These are phyloP conservation scores for Rhagonycha fulva DNA, from an alignment of 2,888 invertebrate genomes.

Conservation along the genomic window DNA sequence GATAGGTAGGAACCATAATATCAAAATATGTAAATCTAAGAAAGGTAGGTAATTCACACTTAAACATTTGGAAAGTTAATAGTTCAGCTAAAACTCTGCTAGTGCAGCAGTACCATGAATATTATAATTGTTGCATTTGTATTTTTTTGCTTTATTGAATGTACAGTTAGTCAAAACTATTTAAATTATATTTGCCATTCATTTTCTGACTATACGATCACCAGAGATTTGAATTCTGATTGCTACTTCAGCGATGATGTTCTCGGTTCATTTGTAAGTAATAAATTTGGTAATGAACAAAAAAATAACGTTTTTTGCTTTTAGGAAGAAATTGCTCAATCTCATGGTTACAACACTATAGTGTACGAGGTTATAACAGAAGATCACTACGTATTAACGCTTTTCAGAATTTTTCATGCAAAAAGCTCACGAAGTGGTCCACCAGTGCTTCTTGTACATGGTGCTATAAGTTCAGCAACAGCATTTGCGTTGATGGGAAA, in stretches of 20 bases:
- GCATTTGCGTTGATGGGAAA: slow-evolving; percentile 46
- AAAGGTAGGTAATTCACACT: too few species aligned
- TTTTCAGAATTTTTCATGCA: neutral
- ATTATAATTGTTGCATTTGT: neutral
- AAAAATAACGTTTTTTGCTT: too few species aligned
- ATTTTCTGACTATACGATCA: neutral
- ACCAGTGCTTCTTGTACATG: slow-evolving; percentile 37
- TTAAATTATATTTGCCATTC: neutral
- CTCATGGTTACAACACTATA: neutral
- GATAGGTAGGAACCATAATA: too few species aligned
- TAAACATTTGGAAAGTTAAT: too few species aligned
- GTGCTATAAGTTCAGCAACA: slow-evolving; percentile 45
- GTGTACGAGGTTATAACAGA: neutral
- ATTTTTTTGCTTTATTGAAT: neutral
- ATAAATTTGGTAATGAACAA: neutral
- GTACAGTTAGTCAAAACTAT: neutral
- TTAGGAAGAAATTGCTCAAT: neutral
- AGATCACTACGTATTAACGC: neutral
- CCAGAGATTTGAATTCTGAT: neutral
- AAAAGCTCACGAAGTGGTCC: neutral
- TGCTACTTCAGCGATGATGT: neutral
- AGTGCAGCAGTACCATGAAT: neutral
- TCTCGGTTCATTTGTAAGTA: neutral
- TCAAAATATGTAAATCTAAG: too few species aligned
- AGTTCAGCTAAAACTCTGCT: neutral